Percentiles rank a stretch among this genome's conserved stretches.
These are phyloP conservation scores for Microctonus hyperodae DNA, from an alignment of 2,888 invertebrate species.

Conservation along the genomic window DNA sequence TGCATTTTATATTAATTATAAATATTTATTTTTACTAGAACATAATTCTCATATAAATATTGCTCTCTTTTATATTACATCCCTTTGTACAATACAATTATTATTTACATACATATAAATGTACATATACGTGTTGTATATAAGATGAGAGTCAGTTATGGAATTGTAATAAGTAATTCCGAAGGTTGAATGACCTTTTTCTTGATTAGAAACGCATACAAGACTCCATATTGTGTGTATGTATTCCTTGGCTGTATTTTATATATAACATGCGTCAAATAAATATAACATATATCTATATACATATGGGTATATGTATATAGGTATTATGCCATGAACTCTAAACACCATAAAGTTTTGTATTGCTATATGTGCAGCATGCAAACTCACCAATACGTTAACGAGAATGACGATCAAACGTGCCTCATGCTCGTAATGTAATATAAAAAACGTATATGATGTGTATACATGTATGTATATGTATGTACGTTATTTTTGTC, in stretches of 20 bases:
- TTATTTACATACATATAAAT: background rate
- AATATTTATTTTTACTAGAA: background rate
- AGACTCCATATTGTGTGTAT: constrained; percentile 2
- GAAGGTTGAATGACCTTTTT: constrained; percentile 33
- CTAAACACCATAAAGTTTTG: constrained; percentile 38
- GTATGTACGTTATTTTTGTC: background rate
- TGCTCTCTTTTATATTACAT: constrained; percentile 1
- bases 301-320: background rate
- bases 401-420: background rate
- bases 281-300: background rate
- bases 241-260: background rate
- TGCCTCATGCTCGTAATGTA: no score
- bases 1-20: no score
- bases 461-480: no score
- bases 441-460: no score
- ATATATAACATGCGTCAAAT: constrained; percentile 22
- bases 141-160: background rate
- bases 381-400: constrained; percentile 16
- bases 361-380: constrained; percentile 16
- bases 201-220: constrained; percentile 28
- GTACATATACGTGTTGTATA: background rate
- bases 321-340: constrained; percentile 27
- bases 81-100: background rate
- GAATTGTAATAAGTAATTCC: background rate
- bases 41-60: no score